Percentiles rank a stretch among this genome's conserved stretches.
Evolutionary conservation across 2,113 vertebrate genomes (phyloP).

Genomic region (Psammodynastes pulverulentus): DNA sequence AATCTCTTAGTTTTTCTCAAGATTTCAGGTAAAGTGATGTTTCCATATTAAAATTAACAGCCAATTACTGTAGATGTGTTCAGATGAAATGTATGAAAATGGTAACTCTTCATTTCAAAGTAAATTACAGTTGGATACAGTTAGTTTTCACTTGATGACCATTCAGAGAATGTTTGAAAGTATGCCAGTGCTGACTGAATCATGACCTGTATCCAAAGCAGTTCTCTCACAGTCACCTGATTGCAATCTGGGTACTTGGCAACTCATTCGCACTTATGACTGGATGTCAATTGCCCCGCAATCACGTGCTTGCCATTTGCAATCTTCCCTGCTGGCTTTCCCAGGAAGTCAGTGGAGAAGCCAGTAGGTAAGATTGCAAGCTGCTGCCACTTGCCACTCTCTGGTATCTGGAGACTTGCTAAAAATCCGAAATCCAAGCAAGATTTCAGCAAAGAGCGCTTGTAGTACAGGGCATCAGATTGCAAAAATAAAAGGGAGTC

Average conservation of each 20-base stretch:
- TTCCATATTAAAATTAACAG: background rate
- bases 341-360: background rate
- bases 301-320: background rate
- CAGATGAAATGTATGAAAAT: fast-evolving
- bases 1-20: background rate
- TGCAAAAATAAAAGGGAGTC: too few species aligned
- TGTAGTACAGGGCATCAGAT: background rate
- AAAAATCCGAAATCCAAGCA: background rate
- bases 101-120: background rate
- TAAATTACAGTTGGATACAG: background rate
- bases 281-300: background rate
- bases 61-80: background rate
- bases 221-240: background rate
- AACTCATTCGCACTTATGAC: background rate
- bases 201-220: too few species aligned
- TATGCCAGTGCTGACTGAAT: too few species aligned
- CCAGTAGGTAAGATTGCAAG: background rate
- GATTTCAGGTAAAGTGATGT: background rate
- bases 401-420: background rate
- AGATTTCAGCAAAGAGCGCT: background rate
- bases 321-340: background rate
- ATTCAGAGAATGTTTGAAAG: too few species aligned
- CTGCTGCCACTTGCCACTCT: background rate
- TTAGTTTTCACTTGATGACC: too few species aligned
- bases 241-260: background rate